Conservation (phyloP, 2,888 invertebrate genomes). For the Tetropium fuscum region DNA sequence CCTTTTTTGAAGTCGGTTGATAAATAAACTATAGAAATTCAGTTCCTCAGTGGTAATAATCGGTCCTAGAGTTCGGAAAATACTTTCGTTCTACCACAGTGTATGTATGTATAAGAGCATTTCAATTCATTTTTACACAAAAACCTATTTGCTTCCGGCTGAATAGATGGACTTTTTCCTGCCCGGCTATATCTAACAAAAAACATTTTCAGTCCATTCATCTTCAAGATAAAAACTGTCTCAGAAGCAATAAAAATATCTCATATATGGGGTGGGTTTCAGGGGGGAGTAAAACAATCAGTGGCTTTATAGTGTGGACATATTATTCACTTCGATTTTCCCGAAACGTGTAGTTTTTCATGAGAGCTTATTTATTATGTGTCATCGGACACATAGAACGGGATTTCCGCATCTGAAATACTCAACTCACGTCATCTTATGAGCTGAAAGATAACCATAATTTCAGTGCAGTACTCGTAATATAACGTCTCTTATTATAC, state of each 20-base stretch:
- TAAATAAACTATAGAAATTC: no score
- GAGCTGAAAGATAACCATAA: no score
- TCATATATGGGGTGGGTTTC: slow-evolving; percentile 14
- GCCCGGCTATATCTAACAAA: slow-evolving; percentile 2
- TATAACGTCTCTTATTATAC: no score
- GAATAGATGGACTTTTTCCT: slow-evolving; percentile 1
- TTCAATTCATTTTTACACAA: slow-evolving; percentile 10
- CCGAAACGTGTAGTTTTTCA: slow-evolving; percentile 1
- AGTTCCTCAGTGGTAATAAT: no score
- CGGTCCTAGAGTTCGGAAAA: no score
- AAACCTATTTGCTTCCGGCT: slow-evolving; percentile 1
- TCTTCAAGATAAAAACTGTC: slow-evolving; percentile 18
- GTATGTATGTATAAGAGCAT: no score
- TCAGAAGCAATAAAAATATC: slow-evolving; percentile 14
- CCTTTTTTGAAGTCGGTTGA: no score
- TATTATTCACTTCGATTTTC: background rate
- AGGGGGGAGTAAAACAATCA: slow-evolving; percentile 2
- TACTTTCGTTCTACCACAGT: no score
- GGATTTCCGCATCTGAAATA: no score
- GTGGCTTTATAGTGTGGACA: slow-evolving; percentile 4
- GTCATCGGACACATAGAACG: no score
- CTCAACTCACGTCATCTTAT: no score
- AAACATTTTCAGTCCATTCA: slow-evolving; percentile 14
- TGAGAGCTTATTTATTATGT: background rate
- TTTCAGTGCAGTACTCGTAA: no score